phyloP scores from a whole-genome alignment of 2,113 vertebrate genomes.

The Prionailurus bengalensis region DNA sequence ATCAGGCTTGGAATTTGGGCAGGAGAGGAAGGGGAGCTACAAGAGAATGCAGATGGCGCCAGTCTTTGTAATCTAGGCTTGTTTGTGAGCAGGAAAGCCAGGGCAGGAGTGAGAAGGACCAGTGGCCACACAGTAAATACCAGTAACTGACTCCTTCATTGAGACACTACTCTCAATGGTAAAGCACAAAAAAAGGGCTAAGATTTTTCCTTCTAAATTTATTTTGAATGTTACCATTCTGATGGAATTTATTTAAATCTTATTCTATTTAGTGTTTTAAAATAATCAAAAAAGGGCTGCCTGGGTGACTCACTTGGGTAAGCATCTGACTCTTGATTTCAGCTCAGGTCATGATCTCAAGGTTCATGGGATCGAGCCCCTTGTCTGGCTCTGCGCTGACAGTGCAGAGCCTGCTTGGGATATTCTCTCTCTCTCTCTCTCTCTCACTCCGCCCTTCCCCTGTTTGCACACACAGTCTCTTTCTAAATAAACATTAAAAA shows the following conservation, averaged over 20 bases:
- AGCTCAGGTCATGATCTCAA: too few species aligned
- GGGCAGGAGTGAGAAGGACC: background rate
- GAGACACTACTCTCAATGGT: too few species aligned
- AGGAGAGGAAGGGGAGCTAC: background rate
- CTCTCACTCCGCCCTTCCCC: too few species aligned
- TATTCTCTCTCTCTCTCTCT: too few species aligned
- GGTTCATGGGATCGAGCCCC: too few species aligned
- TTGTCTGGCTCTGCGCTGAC: too few species aligned
- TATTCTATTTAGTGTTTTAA: background rate
- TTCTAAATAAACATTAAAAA: too few species aligned
- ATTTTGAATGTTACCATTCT: background rate
- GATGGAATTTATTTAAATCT: background rate
- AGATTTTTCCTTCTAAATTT: conserved; percentile 4
- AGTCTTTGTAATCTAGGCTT: background rate
- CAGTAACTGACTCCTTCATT: background rate
- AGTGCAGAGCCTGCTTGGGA: too few species aligned
- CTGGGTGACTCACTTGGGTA: too few species aligned
- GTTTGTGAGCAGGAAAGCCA: background rate
- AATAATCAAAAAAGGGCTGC: background rate
- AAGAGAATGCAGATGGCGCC: background rate
- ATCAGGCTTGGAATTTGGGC: background rate
- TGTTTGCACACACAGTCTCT: too few species aligned
- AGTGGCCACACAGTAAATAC: background rate
- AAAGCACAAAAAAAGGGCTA: background rate
- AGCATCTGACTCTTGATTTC: too few species aligned